Conservation (phyloP, 1,140 invertebrate genomes). For the Cydia splendana region DNA sequence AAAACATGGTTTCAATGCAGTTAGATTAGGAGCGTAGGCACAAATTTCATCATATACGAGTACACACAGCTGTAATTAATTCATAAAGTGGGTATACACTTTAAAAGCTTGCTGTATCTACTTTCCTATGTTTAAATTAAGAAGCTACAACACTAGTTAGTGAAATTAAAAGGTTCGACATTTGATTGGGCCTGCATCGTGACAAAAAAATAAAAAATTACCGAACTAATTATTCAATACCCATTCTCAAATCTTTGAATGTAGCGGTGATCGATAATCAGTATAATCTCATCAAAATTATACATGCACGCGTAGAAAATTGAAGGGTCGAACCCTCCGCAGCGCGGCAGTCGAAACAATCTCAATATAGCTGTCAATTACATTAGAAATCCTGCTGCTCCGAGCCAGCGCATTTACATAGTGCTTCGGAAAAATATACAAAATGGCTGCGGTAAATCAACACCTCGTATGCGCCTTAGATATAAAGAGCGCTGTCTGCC, state of each 20-base stretch:
- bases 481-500: not conserved
- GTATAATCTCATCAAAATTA: slow-evolving; percentile 27
- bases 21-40: too few relatives aligned
- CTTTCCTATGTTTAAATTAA: too few relatives aligned
- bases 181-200: too few relatives aligned
- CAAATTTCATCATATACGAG: too few relatives aligned
- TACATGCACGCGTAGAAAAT: slow-evolving; percentile 20
- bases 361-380: slow-evolving; percentile 66
- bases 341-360: slow-evolving; percentile 50
- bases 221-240: too few relatives aligned
- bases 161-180: too few relatives aligned
- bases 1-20: too few relatives aligned
- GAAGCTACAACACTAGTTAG: too few relatives aligned
- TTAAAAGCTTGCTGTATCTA: too few relatives aligned
- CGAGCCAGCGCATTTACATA: not conserved
- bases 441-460: not conserved
- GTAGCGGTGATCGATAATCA: slow-evolving; percentile 23
- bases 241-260: not conserved
- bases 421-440: not conserved
- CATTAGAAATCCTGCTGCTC: slow-evolving; percentile 62
- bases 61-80: too few relatives aligned
- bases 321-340: slow-evolving; percentile 3
- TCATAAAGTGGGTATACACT: too few relatives aligned
- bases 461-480: not conserved
- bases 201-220: too few relatives aligned